phyloP scores from a whole-genome alignment of 1,140 invertebrate genomes.

The Musca domestica region DNA sequence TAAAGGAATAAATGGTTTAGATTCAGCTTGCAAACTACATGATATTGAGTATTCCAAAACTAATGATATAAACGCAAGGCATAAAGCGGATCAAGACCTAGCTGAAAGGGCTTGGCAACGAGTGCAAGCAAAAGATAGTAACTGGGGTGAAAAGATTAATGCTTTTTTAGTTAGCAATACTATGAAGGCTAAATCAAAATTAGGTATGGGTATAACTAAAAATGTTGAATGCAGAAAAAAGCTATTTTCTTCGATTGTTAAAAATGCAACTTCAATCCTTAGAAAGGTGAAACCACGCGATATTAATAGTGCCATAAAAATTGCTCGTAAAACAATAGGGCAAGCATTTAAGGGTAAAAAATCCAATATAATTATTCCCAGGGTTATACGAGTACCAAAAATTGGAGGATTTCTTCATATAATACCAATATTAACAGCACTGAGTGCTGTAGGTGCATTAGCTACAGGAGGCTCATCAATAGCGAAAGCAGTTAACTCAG shows the following conservation, averaged over 20 bases:
- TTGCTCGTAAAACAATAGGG: constrained; percentile 27
- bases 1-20: constrained; percentile 53
- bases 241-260: too few species aligned
- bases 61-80: constrained; percentile 43
- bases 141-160: constrained; percentile 26
- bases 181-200: constrained; percentile 31
- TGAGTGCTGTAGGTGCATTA: constrained; percentile 41
- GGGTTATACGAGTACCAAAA: constrained; percentile 48
- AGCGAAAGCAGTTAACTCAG: constrained; percentile 33
- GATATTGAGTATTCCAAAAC: constrained; percentile 53
- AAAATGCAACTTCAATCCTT: neutral
- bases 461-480: constrained; percentile 33
- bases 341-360: constrained; percentile 28
- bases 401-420: constrained; percentile 43
- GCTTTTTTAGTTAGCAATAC: constrained; percentile 29
- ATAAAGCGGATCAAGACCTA: constrained; percentile 46
- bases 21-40: constrained; percentile 54
- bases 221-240: too few species aligned
- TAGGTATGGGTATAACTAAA: constrained; percentile 27
- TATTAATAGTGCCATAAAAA: constrained; percentile 25
- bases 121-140: constrained; percentile 48
- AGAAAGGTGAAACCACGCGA: constrained; percentile 17
- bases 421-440: constrained; percentile 47
- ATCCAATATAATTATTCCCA: constrained; percentile 31
- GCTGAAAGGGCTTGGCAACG: constrained; percentile 52